Evolutionary conservation across 2,113 vertebrate species (phyloP), one percentile per base, ranked within the genome.

Genomic region (Ophiodon elongatus): DNA sequence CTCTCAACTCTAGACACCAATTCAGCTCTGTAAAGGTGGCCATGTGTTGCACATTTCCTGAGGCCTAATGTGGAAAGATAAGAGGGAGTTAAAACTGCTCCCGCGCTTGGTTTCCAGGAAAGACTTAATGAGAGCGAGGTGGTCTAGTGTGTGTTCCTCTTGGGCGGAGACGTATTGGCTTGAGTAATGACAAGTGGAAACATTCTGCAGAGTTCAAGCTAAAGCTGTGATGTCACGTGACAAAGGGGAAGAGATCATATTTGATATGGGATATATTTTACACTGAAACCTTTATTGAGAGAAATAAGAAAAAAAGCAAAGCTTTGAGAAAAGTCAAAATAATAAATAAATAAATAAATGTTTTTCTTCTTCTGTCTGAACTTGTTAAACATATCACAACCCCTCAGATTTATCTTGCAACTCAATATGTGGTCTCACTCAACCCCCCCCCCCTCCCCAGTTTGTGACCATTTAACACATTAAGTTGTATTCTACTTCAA

Each of bases 1-100:
- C 74, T 35, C 62, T 63, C 43, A 14, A 41, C 41, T 68, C 64
- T 4, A 50, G 69, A 88, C 63, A 52, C 39, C 11, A 65, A 45
- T 21, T 64, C 56, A 39, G 52, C 67, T 62, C 21, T 5, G 56
- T 79, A 76, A 79, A 68, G 31, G 29, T 27, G 70, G 76, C 84
- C 86, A 88, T 75, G 52, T 85, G 87, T 89, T 82, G 57, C 78
- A 80, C 45, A 90, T 86, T 90, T 87, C 80, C 87, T 71, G 85
- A 74, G 79, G 80, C 47, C 39, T 81, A 79, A 87, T 76, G 80
- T 89, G 82, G 86, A 92, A 91, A 88, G 88, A 90, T 86, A 83
- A 82, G 83, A 66, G 64, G 56, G 80, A 73, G 79, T 64, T 59
- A 33, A 80, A 72, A 76, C 83, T 14, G 80, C 71, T 85, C 69